Percentiles rank a stretch among this genome's conserved stretches.
phyloP scores from a whole-genome alignment of 1,140 invertebrate species.

The Belonocnema kinseyi region DNA sequence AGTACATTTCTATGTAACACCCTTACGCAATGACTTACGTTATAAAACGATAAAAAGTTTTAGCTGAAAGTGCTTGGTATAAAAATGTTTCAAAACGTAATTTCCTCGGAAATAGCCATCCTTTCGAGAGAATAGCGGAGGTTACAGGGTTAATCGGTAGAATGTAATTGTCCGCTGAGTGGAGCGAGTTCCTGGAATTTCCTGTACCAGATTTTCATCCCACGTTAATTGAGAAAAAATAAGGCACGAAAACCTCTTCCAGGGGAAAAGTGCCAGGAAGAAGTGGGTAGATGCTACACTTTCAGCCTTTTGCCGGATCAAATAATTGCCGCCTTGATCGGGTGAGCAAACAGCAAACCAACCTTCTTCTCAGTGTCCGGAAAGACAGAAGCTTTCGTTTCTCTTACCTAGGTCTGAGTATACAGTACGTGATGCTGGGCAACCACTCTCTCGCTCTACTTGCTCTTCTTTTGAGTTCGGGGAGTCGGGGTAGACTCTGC shows the following conservation, averaged over 20 bases:
- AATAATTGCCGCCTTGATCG: constrained; percentile 53
- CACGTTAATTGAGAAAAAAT: constrained; percentile 29
- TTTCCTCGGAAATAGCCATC: constrained; percentile 23
- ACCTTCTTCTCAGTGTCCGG: background rate
- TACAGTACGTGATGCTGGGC: constrained; percentile 7
- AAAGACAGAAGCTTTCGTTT: constrained; percentile 44
- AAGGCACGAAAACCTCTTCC: constrained; percentile 2
- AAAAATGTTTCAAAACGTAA: constrained; percentile 30
- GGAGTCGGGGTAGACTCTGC: constrained; percentile 38
- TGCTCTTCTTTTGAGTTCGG: constrained; percentile 47
- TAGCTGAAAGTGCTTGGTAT: background rate
- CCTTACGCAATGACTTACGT: background rate
- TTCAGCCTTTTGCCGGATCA: constrained; percentile 40
- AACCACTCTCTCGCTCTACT: constrained; percentile 37
- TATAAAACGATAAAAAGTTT: constrained; percentile 22
- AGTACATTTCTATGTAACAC: background rate
- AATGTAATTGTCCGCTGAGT: constrained; percentile 22
- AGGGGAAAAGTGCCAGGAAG: background rate
- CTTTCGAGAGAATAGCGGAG: constrained; percentile 13
- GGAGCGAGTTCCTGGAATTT: constrained; percentile 23
- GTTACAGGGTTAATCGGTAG: constrained; percentile 28
- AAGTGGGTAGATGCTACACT: constrained; percentile 11
- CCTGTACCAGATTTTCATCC: constrained; percentile 17
- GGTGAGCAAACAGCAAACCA: constrained; percentile 39
- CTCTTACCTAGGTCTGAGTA: constrained; percentile 20